A percentile compares a stretch with the other conserved stretches of the same genome.
Conservation (phyloP, 2,888 invertebrate genomes). For the Ephialtes manifestator region DNA sequence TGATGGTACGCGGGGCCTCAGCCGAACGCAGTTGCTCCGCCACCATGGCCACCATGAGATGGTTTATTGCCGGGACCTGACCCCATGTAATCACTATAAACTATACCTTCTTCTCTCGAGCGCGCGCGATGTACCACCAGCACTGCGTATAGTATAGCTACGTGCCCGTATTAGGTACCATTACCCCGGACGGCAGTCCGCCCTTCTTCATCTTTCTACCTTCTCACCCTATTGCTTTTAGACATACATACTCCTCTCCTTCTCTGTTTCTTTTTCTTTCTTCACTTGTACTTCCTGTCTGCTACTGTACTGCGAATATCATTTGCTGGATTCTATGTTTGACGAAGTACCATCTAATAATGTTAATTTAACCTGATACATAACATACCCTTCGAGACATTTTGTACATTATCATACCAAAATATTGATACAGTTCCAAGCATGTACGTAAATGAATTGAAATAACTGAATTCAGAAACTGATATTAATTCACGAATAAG, state of each 20-base stretch:
- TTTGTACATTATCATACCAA: background rate
- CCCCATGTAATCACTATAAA: slow-evolving; percentile 86
- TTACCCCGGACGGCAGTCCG: slow-evolving; percentile 78
- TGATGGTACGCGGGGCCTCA: slow-evolving; percentile 69
- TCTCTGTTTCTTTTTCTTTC: slow-evolving; percentile 27
- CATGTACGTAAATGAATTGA: background rate
- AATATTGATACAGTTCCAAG: background rate
- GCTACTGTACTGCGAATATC: slow-evolving; percentile 12
- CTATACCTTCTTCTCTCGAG: slow-evolving; percentile 82
- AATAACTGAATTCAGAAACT: background rate
- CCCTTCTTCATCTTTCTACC: slow-evolving; percentile 69
- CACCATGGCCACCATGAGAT: slow-evolving; percentile 84
- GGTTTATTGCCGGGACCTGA: slow-evolving; percentile 85
- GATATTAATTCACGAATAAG: background rate
- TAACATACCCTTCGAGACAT: background rate
- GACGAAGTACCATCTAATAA: background rate
- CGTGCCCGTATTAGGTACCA: slow-evolving; percentile 84
- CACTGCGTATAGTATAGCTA: slow-evolving; percentile 73
- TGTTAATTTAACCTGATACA: background rate
- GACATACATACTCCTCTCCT: slow-evolving; percentile 35
- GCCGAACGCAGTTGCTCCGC: slow-evolving; percentile 73
- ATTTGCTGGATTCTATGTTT: slow-evolving; percentile 7
- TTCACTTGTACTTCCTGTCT: slow-evolving; percentile 1
- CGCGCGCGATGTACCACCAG: slow-evolving; percentile 64
- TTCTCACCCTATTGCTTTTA: slow-evolving; percentile 39